These are phyloP conservation scores for Drosophila maculinotata DNA, from an alignment of 2,888 invertebrate species.

Conservation along the genomic window DNA sequence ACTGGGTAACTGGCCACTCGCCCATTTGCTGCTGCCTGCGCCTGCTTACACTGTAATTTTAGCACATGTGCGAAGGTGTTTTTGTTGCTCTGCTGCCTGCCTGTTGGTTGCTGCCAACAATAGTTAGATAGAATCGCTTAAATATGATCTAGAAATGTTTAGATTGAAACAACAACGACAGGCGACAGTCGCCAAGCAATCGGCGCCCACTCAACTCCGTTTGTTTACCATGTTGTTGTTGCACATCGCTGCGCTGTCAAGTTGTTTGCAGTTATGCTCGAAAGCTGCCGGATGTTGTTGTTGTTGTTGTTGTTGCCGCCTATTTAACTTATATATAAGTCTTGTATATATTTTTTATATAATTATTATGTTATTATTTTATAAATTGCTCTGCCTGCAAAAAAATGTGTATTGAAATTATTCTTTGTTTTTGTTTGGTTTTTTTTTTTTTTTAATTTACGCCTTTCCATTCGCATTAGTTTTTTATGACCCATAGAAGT, in stretches of 20 bases:
- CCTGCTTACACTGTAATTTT: slow-evolving; percentile 73
- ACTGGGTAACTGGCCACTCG: slow-evolving; percentile 56
- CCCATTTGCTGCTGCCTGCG: slow-evolving; percentile 42
- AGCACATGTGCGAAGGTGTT: slow-evolving; percentile 83
- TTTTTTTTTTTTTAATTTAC: slow-evolving; percentile 59
- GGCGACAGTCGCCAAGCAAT: slow-evolving; percentile 57
- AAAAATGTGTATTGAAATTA: slow-evolving; percentile 20
- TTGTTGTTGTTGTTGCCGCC: slow-evolving; percentile 38
- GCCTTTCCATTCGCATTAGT: slow-evolving; percentile 61
- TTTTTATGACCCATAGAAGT: slow-evolving; percentile 54
- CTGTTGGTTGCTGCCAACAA: slow-evolving; percentile 61
- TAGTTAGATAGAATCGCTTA: slow-evolving; percentile 73
- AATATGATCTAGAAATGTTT: slow-evolving; percentile 81
- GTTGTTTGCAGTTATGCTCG: slow-evolving; percentile 61
- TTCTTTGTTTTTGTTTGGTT: slow-evolving; percentile 6
- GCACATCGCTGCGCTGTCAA: slow-evolving; percentile 63
- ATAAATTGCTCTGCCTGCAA: slow-evolving; percentile 26
- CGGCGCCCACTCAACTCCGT: slow-evolving; percentile 69
- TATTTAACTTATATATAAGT: slow-evolving; percentile 24
- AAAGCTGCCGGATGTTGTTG: slow-evolving; percentile 71
- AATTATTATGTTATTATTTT: slow-evolving; percentile 38
- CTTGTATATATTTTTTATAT: slow-evolving; percentile 17
- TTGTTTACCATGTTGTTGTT: slow-evolving; percentile 44
- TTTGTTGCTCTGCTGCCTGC: slow-evolving; percentile 35
- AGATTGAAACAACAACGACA: slow-evolving; percentile 32